These are phyloP conservation scores for Tipula vernalis DNA, from an alignment of 2,888 invertebrate genomes.

Conservation along the genomic window DNA sequence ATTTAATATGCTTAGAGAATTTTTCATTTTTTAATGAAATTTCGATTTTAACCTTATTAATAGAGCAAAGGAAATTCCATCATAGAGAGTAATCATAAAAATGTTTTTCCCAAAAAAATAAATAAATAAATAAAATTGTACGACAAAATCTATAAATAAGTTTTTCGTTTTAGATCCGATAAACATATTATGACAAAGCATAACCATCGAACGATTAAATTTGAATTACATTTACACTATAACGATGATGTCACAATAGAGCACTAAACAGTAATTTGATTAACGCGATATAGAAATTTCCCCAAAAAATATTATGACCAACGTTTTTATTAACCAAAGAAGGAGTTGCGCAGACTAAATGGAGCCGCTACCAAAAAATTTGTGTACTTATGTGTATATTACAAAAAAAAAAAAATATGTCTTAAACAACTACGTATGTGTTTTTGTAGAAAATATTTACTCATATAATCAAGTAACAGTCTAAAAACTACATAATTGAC, in stretches of 20 bases:
- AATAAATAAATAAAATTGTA: not conserved
- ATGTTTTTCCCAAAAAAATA: not conserved
- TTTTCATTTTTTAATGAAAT: not conserved
- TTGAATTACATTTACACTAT: not conserved
- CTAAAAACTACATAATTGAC: not conserved
- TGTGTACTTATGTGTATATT: not conserved
- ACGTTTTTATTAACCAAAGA: not conserved
- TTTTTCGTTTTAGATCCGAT: not conserved
- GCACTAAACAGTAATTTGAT: not conserved
- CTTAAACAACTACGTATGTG: not conserved
- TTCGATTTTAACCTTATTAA: constrained; percentile 4
- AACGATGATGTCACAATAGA: not conserved
- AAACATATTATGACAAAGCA: not conserved
- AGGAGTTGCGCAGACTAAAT: not conserved
- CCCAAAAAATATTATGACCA: not conserved
- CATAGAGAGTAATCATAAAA: not conserved
- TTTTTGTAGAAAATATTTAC: not conserved
- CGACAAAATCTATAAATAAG: not conserved
- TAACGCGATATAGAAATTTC: not conserved
- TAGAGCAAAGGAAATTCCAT: not conserved
- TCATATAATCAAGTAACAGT: not conserved
- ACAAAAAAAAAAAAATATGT: not conserved
- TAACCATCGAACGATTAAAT: not conserved
- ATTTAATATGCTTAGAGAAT: not conserved
- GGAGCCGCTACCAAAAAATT: not conserved